These are phyloP conservation scores for Musca vetustissima DNA, from an alignment of 1,140 invertebrate genomes.

Conservation along the genomic window DNA sequence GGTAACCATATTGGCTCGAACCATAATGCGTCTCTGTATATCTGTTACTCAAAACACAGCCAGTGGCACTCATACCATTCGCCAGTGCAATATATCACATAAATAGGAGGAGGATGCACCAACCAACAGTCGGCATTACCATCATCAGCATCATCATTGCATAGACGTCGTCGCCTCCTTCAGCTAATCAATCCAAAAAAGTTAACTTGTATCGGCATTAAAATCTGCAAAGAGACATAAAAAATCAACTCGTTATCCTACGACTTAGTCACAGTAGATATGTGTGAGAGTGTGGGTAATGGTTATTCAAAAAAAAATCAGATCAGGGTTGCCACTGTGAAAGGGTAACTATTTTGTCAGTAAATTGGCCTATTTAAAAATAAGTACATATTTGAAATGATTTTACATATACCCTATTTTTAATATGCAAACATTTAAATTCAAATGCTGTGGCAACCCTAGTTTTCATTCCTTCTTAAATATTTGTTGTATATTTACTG, in stretches of 20 bases:
- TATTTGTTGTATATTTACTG: not conserved
- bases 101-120: not conserved
- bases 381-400: no score
- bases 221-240: constrained; percentile 53
- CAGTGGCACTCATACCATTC: constrained; percentile 1
- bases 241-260: constrained; percentile 54
- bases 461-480: no score
- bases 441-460: no score
- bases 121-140: not conserved
- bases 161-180: not conserved
- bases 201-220: constrained; percentile 30
- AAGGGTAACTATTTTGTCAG: no score
- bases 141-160: not conserved
- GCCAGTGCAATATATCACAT: constrained; percentile 9
- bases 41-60: not conserved
- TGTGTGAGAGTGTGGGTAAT: not conserved
- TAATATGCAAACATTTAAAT: no score
- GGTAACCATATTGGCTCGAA: no score
- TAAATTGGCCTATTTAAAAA: no score
- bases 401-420: no score
- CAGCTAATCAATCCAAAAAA: constrained; percentile 26
- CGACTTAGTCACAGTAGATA: not conserved
- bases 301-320: not conserved
- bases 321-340: not conserved
- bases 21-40: no score